Conservation (phyloP, 2,888 invertebrate genomes). For the Rhamnusium bicolor region DNA sequence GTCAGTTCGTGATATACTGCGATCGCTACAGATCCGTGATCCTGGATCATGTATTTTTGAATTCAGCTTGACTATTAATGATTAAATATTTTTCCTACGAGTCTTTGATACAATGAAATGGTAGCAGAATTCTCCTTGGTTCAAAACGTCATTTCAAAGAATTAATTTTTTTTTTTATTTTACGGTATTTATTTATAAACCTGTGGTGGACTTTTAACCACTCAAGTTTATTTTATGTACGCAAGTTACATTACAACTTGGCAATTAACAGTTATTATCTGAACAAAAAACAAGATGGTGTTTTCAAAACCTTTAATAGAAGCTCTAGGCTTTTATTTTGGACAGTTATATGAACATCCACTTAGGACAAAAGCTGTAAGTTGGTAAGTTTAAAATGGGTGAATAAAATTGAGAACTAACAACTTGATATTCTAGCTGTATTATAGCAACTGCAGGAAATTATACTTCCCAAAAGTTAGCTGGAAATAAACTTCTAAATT, state of each 20-base stretch:
- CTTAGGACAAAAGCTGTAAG: slow-evolving; percentile 86
- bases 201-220: slow-evolving; percentile 19
- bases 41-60: too few species aligned
- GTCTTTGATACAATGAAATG: too few species aligned
- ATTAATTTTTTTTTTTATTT: too few species aligned
- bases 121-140: too few species aligned
- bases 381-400: slow-evolving; percentile 74
- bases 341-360: slow-evolving; percentile 83
- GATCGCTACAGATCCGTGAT: too few species aligned
- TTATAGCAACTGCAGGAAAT: slow-evolving; percentile 82
- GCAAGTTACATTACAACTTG: background rate
- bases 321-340: slow-evolving; percentile 81
- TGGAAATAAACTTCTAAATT: slow-evolving; percentile 77
- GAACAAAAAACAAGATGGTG: slow-evolving; percentile 72
- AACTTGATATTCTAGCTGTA: slow-evolving; percentile 74
- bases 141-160: too few species aligned
- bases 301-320: slow-evolving; percentile 83
- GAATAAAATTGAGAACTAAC: slow-evolving; percentile 2
- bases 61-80: too few species aligned
- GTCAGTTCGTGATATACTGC: too few species aligned
- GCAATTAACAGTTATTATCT: background rate
- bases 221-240: background rate
- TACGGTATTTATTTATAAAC: too few species aligned
- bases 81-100: too few species aligned
- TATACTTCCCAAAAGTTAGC: slow-evolving; percentile 81